phyloP scores from a whole-genome alignment of 2,797 vertebrate species.

The Chromobotia macracanthus region DNA sequence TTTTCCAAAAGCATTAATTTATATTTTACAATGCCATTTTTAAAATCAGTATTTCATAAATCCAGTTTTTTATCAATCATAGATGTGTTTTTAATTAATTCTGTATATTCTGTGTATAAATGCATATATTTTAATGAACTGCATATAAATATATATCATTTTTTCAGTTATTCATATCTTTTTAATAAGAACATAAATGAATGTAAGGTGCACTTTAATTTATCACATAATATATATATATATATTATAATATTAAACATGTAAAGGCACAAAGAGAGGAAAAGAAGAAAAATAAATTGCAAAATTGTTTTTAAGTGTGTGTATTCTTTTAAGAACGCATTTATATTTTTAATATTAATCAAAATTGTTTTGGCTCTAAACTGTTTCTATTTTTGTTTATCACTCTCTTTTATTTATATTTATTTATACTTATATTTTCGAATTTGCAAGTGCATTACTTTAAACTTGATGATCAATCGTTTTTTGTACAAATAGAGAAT shows the following conservation, averaged over 20 bases:
- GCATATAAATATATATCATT: neutral
- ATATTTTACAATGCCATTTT: no score
- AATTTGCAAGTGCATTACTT: constrained; percentile 5
- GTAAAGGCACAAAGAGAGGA: neutral
- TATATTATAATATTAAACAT: neutral
- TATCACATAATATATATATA: neutral
- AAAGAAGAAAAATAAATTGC: neutral
- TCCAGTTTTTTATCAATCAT: no score
- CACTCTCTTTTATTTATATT: neutral
- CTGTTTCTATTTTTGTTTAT: neutral
- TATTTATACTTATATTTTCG: neutral
- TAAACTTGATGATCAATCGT: neutral
- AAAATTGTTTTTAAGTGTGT: neutral
- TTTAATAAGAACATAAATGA: neutral
- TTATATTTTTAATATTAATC: neutral
- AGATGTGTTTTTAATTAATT: no score
- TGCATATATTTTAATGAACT: neutral
- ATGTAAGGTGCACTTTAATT: neutral
- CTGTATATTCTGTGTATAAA: neutral
- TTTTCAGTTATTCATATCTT: no score
- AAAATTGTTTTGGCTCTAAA: no score
- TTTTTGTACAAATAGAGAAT: constrained; percentile 31
- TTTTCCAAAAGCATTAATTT: no score
- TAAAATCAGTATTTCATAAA: neutral
- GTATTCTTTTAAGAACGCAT: neutral